phyloP scores from a whole-genome alignment of 2,797 vertebrate genomes.

The Cossypha dichroa region DNA sequence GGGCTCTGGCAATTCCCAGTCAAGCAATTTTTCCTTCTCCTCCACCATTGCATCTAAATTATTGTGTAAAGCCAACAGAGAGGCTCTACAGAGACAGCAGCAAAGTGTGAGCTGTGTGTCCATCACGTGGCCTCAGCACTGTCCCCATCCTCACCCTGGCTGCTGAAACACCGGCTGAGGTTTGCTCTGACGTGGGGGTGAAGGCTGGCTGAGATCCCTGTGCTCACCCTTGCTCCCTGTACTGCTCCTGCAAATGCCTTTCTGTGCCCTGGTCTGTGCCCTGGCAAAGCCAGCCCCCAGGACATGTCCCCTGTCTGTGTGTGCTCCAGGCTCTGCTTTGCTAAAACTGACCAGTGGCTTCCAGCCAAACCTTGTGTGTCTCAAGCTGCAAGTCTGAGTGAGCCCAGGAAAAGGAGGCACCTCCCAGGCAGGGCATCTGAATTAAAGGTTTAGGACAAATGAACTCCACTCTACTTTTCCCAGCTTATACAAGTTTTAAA shows the following conservation, averaged over 20 bases:
- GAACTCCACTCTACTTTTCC: neutral
- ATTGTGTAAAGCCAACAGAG: neutral
- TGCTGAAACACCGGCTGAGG: neutral
- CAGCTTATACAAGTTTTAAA: neutral
- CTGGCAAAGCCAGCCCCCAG: neutral
- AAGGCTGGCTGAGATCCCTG: neutral
- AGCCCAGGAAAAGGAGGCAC: neutral
- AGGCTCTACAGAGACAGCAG: neutral
- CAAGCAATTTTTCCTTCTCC: neutral
- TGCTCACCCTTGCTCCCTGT: neutral
- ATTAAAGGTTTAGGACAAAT: neutral
- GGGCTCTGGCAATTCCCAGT: neutral
- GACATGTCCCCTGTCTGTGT: rapidly evolving
- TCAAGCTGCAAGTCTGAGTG: neutral
- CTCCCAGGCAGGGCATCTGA: neutral
- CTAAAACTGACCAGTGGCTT: neutral
- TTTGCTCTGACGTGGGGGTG: neutral
- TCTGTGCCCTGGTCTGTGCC: neutral
- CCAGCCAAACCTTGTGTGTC: neutral
- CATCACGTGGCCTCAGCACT: neutral
- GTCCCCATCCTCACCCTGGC: neutral
- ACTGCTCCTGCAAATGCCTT: neutral
- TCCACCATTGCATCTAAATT: neutral
- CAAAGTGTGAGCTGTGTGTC: neutral
- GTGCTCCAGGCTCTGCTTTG: neutral